phyloP scores from a whole-genome alignment of 2,797 vertebrate genomes.

The Sebastes steindachneri region DNA sequence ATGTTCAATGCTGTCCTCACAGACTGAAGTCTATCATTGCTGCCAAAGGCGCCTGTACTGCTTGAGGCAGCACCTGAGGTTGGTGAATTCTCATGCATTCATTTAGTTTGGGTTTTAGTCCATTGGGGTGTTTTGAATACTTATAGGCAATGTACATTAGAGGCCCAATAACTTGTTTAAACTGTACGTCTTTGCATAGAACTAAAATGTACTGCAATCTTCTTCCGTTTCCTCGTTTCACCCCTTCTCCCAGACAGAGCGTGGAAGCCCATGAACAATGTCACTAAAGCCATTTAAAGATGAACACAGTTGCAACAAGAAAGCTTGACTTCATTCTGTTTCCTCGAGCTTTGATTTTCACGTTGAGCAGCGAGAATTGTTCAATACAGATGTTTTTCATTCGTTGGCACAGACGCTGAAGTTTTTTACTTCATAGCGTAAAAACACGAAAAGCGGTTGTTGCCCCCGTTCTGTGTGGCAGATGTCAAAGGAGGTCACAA shows the following conservation, averaged over 20 bases:
- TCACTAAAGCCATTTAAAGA: not conserved
- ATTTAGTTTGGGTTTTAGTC: not conserved
- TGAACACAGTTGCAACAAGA: not conserved
- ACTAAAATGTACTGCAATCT: not conserved
- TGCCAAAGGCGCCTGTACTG: not conserved
- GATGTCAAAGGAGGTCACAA: constrained; percentile 76
- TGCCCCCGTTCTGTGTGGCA: constrained; percentile 64
- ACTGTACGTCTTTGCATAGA: not conserved
- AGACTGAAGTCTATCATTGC: not conserved
- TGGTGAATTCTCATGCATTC: not conserved
- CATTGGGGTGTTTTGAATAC: not conserved
- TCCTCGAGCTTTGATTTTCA: not conserved
- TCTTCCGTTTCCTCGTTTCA: constrained; percentile 16
- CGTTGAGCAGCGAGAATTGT: not conserved
- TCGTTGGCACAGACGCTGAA: not conserved
- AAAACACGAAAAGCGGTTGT: constrained; percentile 32
- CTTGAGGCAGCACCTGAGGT: not conserved
- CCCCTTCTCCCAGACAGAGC: not conserved
- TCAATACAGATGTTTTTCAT: not conserved
- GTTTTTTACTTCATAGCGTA: not conserved
- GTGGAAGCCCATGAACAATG: not conserved
- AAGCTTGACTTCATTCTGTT: not conserved
- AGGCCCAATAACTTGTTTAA: not conserved
- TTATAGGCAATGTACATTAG: not conserved
- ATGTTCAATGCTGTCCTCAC: not conserved